Percentiles rank a stretch among this genome's conserved stretches.
These are phyloP conservation scores for Pachymerium ferrugineum DNA, from an alignment of 2,888 invertebrate genomes.

Conservation along the genomic window DNA sequence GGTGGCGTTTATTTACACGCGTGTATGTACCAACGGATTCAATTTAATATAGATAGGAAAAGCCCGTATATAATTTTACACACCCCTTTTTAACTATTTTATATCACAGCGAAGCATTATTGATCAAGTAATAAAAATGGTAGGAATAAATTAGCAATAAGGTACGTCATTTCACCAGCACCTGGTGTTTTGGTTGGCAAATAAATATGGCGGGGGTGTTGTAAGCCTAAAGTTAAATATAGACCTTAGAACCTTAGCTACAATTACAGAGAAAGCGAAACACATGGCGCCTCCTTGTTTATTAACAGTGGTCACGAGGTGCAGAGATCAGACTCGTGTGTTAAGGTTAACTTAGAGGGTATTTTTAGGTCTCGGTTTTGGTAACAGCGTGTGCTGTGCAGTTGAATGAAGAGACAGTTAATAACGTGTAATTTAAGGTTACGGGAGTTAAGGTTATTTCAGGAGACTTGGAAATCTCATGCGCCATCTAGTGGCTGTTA, in stretches of 20 bases:
- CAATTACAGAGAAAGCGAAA: not conserved
- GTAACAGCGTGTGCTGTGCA: too few relatives aligned
- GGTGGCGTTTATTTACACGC: not conserved
- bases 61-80: not conserved
- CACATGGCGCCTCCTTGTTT: not conserved
- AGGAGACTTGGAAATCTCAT: too few relatives aligned
- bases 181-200: conserved; percentile 14
- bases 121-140: not conserved
- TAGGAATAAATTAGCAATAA: not conserved
- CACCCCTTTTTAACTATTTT: too few relatives aligned
- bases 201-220: not conserved
- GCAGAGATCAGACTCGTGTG: too few relatives aligned
- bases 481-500: too few relatives aligned
- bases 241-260: not conserved
- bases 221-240: not conserved
- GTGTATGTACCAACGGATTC: too few relatives aligned
- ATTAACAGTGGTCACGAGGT: not conserved
- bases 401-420: too few relatives aligned
- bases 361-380: too few relatives aligned
- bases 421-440: too few relatives aligned
- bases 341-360: too few relatives aligned
- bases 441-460: too few relatives aligned
- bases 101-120: not conserved
- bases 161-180: not conserved
- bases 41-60: not conserved